Evolutionary conservation across 37 sponge, comb jelly and placozoan species (phyloP).

Genomic region (Tethya wilhelma): DNA sequence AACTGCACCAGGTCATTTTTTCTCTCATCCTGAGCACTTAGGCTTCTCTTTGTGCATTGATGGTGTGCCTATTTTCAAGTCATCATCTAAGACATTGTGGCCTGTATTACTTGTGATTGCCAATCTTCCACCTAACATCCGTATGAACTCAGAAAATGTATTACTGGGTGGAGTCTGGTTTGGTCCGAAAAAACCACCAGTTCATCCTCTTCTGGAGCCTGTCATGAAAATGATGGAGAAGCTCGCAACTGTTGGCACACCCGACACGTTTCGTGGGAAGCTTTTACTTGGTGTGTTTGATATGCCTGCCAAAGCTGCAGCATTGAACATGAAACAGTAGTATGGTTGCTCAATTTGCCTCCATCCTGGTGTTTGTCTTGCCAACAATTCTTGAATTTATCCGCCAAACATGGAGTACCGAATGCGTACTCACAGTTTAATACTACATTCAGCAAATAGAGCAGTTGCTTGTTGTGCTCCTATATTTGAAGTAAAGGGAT

Average conservation of each 20-base stretch:
- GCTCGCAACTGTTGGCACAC: neutral
- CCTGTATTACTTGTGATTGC: neutral
- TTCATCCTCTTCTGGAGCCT: neutral
- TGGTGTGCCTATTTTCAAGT: constrained; percentile 8
- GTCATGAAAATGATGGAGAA: neutral
- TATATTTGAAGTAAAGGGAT: too few species aligned
- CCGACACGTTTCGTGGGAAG: neutral
- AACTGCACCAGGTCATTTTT: neutral
- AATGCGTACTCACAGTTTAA: too few species aligned
- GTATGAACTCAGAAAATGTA: neutral
- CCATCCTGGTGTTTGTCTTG: constrained; percentile 39
- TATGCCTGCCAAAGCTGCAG: constrained; percentile 38
- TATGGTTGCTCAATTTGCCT: constrained; percentile 46
- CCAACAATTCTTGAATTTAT: constrained; percentile 10
- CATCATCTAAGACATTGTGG: constrained; percentile 2
- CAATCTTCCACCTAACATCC: constrained; percentile 5
- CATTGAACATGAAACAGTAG: constrained; percentile 16
- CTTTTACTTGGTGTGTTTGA: constrained; percentile 26
- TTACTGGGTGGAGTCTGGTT: neutral
- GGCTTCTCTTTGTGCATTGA: constrained; percentile 1
- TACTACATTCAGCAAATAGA: too few species aligned
- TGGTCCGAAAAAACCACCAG: neutral
- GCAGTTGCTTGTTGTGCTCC: too few species aligned
- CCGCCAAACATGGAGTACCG: too few species aligned
- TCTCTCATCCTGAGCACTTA: neutral